Base-by-base conservation (phyloP, 2,888 invertebrate genomes). In the Pachycephus smyrnensis region DNA sequence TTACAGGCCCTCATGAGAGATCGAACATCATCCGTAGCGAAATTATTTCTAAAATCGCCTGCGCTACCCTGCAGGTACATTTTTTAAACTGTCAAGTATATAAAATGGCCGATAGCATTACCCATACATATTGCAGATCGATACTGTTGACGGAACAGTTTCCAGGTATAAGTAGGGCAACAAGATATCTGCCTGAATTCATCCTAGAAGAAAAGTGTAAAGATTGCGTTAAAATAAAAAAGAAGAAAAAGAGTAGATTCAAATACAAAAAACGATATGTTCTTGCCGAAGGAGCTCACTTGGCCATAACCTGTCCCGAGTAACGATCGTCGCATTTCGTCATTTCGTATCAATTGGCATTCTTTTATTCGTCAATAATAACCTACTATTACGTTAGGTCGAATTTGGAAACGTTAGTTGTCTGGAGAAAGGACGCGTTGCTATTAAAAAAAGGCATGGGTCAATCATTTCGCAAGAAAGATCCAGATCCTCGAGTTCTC, bases 221-320 rank as follows among this genome's bases (percentile, higher is more conserved):
- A 32, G 86, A 83, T 73, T 91, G 90, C 77, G 76, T 55, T 4
- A 83, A 82, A 69, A 81, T 82, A 40, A 83, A 79, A 23, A 89
- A 91, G 75, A 89, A 90, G 1, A 92, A 92, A 84, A 89, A 86
- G 36, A 85, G 87, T 74, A 90, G 87, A 69, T 93, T 92, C 80
- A 93, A 93, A 84, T 93, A 93, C 80, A 91, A 91, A 76, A 93
- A 92, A 84, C 92, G 92, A 74, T 91, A 92, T 79, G 89, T 93
- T 68, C 86, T 94, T 68, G 90, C 92, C 30, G 93, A 94, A 89
- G 92, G 93, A 80, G 92, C 93, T 3, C 93, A 94, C 87, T 87
- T 94, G 69, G 92, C 92, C 4, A 86, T 94, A 69, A 85, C 92
- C 37, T 95, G 94, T 87, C 93, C 94, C 3, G 94, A 94, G 92